Conservation (phyloP, 2,888 invertebrate species). For the Epinotia bilunana region DNA sequence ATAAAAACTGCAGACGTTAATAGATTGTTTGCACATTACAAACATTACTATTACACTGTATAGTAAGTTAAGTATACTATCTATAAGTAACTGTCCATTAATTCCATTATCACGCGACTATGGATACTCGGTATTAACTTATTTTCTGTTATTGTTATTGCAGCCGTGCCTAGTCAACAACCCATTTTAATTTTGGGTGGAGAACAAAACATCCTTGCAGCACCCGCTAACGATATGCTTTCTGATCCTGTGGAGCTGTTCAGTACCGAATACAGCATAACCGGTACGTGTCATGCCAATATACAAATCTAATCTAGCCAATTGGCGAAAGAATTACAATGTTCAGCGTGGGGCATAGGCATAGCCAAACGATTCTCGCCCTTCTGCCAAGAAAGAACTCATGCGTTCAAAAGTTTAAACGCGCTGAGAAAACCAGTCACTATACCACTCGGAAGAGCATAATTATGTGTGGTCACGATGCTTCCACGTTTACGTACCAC, state of each 20-base stretch:
- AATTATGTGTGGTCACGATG: no score
- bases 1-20: no score
- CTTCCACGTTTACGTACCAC: no score
- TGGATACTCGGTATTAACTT: not conserved
- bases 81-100: not conserved
- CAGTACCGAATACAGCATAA: conserved; percentile 81
- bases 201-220: conserved; percentile 87
- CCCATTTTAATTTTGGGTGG: conserved; percentile 89
- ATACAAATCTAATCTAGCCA: not conserved
- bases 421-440: not conserved
- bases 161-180: conserved; percentile 87
- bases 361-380: no score
- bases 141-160: conserved; percentile 53
- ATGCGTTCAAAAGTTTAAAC: not conserved
- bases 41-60: no score
- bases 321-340: not conserved
- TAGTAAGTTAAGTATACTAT: no score
- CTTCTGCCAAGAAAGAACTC: not conserved
- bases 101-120: not conserved
- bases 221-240: conserved; percentile 86
- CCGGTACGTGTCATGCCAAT: conserved; percentile 60
- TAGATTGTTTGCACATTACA: no score
- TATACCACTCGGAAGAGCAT: not conserved
- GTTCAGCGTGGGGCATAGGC: no score
- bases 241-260: conserved; percentile 88